Percentiles rank a stretch among this genome's conserved stretches.
Conservation (phyloP, 1,140 invertebrate species). For the Acromyrmex heyeri region DNA sequence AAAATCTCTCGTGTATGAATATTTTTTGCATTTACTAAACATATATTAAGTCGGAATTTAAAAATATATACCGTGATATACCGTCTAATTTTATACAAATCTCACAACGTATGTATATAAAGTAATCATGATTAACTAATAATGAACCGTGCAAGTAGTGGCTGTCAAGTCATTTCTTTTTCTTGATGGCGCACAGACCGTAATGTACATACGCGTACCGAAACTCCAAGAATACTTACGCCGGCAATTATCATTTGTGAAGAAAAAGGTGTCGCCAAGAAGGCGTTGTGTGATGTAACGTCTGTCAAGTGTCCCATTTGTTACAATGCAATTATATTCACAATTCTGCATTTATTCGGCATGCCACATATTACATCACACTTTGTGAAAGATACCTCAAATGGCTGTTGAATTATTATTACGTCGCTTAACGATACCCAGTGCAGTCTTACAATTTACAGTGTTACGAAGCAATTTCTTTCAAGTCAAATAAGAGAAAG, state of each 20-base stretch:
- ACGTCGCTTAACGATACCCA: not conserved
- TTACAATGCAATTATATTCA: constrained; percentile 44
- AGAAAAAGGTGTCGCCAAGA: constrained; percentile 26
- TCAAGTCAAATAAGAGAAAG: not conserved
- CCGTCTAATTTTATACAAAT: not conserved
- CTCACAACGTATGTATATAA: not conserved
- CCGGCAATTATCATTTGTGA: constrained; percentile 42
- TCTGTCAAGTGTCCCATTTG: constrained; percentile 16
- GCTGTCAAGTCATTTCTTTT: not conserved
- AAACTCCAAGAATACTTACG: not conserved
- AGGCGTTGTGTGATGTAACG: constrained; percentile 21
- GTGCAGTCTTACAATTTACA: too few species aligned
- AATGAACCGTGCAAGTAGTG: not conserved
- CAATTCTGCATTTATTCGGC: constrained; percentile 47
- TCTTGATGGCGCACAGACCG: not conserved
- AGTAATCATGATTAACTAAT: constrained; percentile 17
- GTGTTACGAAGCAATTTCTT: not conserved
- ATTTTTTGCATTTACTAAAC: too few species aligned
- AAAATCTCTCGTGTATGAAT: too few species aligned
- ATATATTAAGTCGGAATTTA: not conserved
- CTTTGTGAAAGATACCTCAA: constrained; percentile 3
- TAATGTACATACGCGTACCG: constrained; percentile 20
- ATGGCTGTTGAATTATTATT: constrained; percentile 18
- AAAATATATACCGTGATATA: not conserved
- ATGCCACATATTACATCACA: not conserved